A percentile compares a stretch with the other conserved stretches of the same genome.
These are phyloP conservation scores for Catotricha subobsoleta DNA, from an alignment of 2,888 invertebrate species.

Conservation along the genomic window DNA sequence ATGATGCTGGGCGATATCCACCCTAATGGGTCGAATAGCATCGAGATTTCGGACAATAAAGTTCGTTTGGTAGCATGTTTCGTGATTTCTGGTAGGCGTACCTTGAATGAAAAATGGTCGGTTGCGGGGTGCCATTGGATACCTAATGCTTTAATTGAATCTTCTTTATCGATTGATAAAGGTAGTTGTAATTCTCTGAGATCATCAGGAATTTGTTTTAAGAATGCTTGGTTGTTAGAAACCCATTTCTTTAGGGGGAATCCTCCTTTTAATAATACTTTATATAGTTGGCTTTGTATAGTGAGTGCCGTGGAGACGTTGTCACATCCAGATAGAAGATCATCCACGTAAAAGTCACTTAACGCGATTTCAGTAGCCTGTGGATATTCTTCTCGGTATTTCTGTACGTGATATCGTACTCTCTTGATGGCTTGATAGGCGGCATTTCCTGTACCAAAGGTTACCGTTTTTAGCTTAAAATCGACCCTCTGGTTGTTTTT, in stretches of 20 bases:
- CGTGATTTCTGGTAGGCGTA: no score
- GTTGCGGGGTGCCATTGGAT: not conserved
- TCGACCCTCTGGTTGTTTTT: not conserved
- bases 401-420: conserved; percentile 10
- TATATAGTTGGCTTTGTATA: conserved; percentile 10
- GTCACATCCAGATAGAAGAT: conserved; percentile 12
- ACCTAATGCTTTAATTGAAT: conserved; percentile 1
- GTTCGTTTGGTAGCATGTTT: conserved; percentile 6
- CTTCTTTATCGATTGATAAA: not conserved
- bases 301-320: conserved; percentile 9
- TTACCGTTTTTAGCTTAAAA: conserved; percentile 13
- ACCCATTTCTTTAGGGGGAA: conserved; percentile 12
- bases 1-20: conserved; percentile 10
- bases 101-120: not conserved
- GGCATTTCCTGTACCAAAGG: conserved; percentile 14
- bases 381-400: conserved; percentile 7
- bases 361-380: conserved; percentile 9
- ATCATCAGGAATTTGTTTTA: conserved; percentile 6
- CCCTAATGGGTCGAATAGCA: conserved; percentile 11
- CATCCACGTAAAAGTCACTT: conserved; percentile 13
- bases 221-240: conserved; percentile 8
- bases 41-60: conserved; percentile 10
- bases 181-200: not conserved
- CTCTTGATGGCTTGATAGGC: conserved; percentile 13
- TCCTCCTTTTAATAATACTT: conserved; percentile 6